Evolutionary conservation across 2,113 vertebrate genomes (phyloP), one percentile per base, ranked within the genome.

Genomic region (Ictalurus punctatus): DNA sequence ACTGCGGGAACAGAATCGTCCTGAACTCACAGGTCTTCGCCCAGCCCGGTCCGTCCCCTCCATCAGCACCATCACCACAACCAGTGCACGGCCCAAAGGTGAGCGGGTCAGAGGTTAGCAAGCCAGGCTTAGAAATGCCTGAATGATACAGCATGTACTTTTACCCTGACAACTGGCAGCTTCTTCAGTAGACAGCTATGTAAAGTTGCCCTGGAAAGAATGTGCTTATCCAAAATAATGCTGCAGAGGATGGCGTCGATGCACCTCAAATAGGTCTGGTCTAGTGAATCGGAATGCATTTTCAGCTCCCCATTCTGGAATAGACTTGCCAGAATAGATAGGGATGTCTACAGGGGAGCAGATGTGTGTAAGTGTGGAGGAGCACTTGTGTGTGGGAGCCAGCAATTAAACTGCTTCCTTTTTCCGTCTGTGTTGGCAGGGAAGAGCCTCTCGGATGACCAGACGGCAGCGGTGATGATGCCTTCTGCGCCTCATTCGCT

Each of bases 11-110:
- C 97, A 96, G 48, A 94, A 93, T 93, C 97, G 95, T 86, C 92
- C 94, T 79, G 93, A 96, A 27, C 97, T 95, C 58, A 94, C 96
- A 69, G 96, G 96, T 61, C 95, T 98, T 63, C 95, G 98, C 0
- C 97, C 96, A 0, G 97, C 98, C 63, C 96, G 97, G 65, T 99
- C 98, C 0, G 97, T 99, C 89, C 98, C 98, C 1, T 97, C 98
- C 17, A 90, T 99, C 93, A 94, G 92, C 92, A 95, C 95, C 0
- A 92, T 92, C 0, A 89, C 91, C 27, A 94, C 94, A 6, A 91
- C 80, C 69, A 52, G 83, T 8, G 9, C 89, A 54, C 89, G 59
- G 58, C 91, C 48, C 25, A 95, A 94, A 94, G 95, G 96, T 96
- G 90, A 94, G 94, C 8, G 93, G 30, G 4, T 12, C 59, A 58